phyloP scores from a whole-genome alignment of 2,797 vertebrate species.

The Megalops cyprinoides region DNA sequence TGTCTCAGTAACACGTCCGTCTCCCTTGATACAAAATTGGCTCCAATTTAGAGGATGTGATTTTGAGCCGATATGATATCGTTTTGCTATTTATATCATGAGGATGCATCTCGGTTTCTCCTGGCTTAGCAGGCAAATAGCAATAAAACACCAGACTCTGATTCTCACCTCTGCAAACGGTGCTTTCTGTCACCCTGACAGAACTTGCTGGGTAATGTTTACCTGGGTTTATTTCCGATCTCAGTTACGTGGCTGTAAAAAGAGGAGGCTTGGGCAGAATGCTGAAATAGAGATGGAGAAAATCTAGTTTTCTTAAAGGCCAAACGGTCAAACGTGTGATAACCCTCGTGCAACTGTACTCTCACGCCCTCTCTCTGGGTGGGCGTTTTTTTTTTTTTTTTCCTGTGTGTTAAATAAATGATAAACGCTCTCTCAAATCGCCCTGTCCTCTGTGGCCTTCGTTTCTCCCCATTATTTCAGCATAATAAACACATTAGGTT shows the following conservation, averaged over 20 bases:
- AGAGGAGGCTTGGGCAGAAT: conserved; percentile 27
- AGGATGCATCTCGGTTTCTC: conserved; percentile 41
- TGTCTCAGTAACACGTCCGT: not conserved
- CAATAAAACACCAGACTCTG: conserved; percentile 21
- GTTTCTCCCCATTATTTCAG: conserved; percentile 75
- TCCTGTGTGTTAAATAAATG: conserved; percentile 74
- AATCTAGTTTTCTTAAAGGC: not conserved
- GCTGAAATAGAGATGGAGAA: conserved; percentile 33
- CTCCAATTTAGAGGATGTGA: conserved; percentile 36
- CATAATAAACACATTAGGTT: conserved; percentile 80
- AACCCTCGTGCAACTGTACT: conserved; percentile 65
- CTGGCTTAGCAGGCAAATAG: conserved; percentile 49
- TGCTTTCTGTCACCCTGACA: conserved; percentile 54
- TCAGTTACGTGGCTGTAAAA: conserved; percentile 39
- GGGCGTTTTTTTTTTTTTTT: conserved; percentile 55
- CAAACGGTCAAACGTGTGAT: conserved; percentile 34
- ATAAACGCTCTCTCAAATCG: conserved; percentile 70
- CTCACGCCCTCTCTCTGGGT: conserved; percentile 5
- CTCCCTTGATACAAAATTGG: conserved; percentile 45
- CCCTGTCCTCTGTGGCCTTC: conserved; percentile 68
- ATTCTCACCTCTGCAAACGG: conserved; percentile 45
- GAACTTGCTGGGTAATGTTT: conserved; percentile 45
- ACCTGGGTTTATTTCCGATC: conserved; percentile 49
- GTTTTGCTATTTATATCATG: conserved; percentile 45
- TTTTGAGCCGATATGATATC: conserved; percentile 1